These are phyloP conservation scores for Nasua narica DNA, from an alignment of 2,797 vertebrate species.

Conservation along the genomic window DNA sequence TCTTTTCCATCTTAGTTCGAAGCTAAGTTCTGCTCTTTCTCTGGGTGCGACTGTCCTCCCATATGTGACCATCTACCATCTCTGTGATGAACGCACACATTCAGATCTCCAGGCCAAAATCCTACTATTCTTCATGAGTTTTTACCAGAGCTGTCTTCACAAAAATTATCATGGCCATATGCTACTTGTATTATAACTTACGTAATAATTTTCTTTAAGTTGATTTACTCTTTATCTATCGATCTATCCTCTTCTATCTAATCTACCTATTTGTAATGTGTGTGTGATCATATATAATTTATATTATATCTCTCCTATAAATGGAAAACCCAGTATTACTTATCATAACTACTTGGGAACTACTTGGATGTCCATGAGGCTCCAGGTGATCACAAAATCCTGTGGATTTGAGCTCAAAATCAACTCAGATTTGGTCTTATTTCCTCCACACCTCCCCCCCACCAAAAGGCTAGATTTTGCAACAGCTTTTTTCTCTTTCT, in stretches of 20 bases:
- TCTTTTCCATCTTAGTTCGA: not conserved
- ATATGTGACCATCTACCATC: not conserved
- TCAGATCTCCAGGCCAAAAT: not conserved
- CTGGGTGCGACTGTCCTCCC: not conserved
- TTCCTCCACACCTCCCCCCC: rapidly evolving
- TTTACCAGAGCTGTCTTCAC: not conserved
- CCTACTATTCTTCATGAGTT: not conserved
- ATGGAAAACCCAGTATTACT: not conserved
- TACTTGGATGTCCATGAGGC: not conserved
- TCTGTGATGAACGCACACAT: not conserved
- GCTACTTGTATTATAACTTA: not conserved
- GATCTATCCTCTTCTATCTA: not conserved
- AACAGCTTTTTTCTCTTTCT: not conserved
- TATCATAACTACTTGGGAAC: not conserved
- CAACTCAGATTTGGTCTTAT: not conserved
- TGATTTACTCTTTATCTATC: not conserved
- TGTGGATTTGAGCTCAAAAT: not conserved
- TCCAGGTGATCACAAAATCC: not conserved
- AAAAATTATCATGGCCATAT: not conserved
- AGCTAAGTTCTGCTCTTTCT: not conserved
- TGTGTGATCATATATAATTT: not conserved
- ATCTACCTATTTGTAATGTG: not conserved
- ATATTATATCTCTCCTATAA: not conserved
- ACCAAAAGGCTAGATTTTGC: not conserved
- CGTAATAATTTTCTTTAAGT: not conserved